phyloP scores from a whole-genome alignment of 2,888 invertebrate species.

The Drosophila multiciliata region DNA sequence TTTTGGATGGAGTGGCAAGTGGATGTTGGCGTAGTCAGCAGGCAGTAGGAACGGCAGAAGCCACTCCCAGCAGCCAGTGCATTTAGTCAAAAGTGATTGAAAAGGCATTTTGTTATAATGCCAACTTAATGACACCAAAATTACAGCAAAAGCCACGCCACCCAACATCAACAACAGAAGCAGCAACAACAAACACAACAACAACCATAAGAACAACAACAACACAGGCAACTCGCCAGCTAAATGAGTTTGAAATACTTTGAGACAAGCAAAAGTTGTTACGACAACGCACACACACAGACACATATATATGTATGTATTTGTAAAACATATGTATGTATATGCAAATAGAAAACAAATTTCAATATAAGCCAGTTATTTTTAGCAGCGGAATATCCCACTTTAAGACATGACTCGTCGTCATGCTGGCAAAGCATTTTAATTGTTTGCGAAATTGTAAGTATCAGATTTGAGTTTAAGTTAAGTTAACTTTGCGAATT shows the following conservation, averaged over 20 bases:
- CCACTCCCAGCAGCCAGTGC: conserved; percentile 46
- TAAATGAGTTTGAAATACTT: conserved; percentile 77
- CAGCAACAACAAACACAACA: conserved; percentile 8
- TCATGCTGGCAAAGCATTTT: conserved; percentile 52
- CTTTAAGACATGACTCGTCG: conserved; percentile 26
- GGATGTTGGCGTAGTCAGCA: not conserved
- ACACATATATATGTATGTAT: conserved; percentile 2
- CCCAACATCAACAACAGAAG: conserved; percentile 24
- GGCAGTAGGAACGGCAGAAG: conserved; percentile 1
- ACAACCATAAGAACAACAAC: conserved; percentile 10
- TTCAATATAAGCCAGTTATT: conserved; percentile 34
- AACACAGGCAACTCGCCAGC: conserved; percentile 30
- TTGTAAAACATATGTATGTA: conserved; percentile 1
- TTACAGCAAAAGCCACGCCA: conserved; percentile 73
- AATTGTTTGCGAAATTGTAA: conserved; percentile 51
- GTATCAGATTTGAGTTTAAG: not conserved
- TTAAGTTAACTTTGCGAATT: conserved; percentile 1
- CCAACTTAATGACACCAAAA: conserved; percentile 82
- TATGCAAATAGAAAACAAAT: conserved; percentile 43
- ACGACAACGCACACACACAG: conserved; percentile 22
- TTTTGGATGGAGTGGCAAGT: not conserved
- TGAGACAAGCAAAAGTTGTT: conserved; percentile 66
- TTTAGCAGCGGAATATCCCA: conserved; percentile 17
- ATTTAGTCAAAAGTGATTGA: conserved; percentile 82
- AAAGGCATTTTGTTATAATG: conserved; percentile 82